phyloP scores from a whole-genome alignment of 2,888 invertebrate genomes.

The Metopia argyrocephala region DNA sequence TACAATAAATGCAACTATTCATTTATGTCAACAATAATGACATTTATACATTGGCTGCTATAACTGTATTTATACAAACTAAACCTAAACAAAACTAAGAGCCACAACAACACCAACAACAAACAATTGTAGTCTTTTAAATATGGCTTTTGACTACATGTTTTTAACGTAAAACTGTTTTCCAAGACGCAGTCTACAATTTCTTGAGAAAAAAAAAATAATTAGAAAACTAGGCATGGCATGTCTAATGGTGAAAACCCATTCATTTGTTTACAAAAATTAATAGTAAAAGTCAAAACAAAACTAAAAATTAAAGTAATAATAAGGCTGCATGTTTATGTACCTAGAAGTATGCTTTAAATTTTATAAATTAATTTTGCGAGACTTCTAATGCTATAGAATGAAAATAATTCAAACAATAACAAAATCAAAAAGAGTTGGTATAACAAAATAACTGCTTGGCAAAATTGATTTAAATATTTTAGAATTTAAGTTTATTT shows the following conservation, averaged over 20 bases:
- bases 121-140: conserved; percentile 25
- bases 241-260: conserved; percentile 19
- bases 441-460: too few species aligned
- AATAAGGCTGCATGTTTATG: background rate
- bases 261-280: background rate
- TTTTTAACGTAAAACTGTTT: background rate
- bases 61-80: background rate
- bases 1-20: conserved; percentile 76
- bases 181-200: conserved; percentile 27
- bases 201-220: conserved; percentile 31
- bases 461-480: too few species aligned
- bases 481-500: too few species aligned
- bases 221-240: conserved; percentile 51
- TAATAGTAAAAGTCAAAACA: conserved; percentile 14
- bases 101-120: background rate
- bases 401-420: too few species aligned
- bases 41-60: conserved; percentile 68
- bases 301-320: background rate
- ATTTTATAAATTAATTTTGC: background rate
- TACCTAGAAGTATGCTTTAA: background rate
- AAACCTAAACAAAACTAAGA: background rate
- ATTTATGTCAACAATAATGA: conserved; percentile 77
- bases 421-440: too few species aligned
- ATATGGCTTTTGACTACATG: conserved; percentile 5
- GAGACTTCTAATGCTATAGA: background rate